Base-by-base conservation (phyloP, 2,888 invertebrate species). In the Liodrosophila aerea region DNA sequence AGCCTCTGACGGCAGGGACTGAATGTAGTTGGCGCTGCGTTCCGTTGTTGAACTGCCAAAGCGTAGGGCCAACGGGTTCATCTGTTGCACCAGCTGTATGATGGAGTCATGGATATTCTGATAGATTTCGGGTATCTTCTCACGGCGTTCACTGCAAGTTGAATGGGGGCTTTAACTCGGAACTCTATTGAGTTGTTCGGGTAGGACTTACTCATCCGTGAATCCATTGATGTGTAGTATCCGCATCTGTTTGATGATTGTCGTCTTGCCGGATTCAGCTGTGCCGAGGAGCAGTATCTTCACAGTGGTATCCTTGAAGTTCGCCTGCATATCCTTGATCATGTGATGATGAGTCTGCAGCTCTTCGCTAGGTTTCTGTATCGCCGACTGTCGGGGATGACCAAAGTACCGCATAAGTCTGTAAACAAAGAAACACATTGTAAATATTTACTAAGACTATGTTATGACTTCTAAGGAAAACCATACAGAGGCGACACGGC, bases 231-330 rank as follows among this genome's bases (percentile, higher is more conserved):
- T 93, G 84, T 96, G 95, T 36, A 96, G 89, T 75, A 96, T 96
- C 88, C 94, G 94, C 96, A 96, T 96, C 89, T 96, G 96, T 85
- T 96, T 96, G 16, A 96, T 93, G 11, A 96, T 94, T 0, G 96
- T 96, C 0, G 96, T 96, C 88, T 96, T 96, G 0, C 96, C 96
- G 7, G 95, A 95, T 85, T 96, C 96, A 0, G 95, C 95, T 0
- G 95, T 94, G 0, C 94, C 94, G 2, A 94, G 87, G 0, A 94
- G 86, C 34, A 94, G 87, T 7, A 94, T 88, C 88, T 94, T 93
- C 76, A 88, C 92, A 87, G 73, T 87, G 41, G 76, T 87, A 36
- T 88, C 89, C 41, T 87, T 73, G 51, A 92, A 92, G 7, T 91
- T 88, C 44, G 91, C 91, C 47, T 92, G 91, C 89, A 92, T 12